Percentiles rank a stretch among this genome's conserved stretches.
phyloP scores from a whole-genome alignment of 2,797 vertebrate species.

The Peromyscus aztecus region DNA sequence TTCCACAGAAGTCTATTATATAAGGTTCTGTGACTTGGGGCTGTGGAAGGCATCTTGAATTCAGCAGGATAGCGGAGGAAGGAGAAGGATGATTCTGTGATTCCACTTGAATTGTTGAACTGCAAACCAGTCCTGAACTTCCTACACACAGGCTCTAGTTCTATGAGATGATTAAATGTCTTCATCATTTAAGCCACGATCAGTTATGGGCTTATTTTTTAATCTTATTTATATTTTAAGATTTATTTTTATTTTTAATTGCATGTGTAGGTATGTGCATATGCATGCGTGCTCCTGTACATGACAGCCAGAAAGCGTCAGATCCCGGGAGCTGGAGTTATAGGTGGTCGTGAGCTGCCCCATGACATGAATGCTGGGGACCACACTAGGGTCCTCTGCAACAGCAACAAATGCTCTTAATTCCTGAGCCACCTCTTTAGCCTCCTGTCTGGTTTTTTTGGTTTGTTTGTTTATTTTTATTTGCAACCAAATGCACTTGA shows the following conservation, averaged over 20 bases:
- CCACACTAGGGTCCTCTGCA: not conserved
- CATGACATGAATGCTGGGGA: not conserved
- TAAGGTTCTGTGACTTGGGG: not conserved
- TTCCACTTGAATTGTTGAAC: not conserved
- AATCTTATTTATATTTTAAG: not conserved
- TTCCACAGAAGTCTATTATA: not conserved
- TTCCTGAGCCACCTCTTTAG: not conserved
- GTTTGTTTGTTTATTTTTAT: not conserved
- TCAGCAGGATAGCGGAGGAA: not conserved
- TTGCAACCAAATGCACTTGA: slow-evolving; percentile 22
- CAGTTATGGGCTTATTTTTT: not conserved
- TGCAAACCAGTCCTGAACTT: not conserved
- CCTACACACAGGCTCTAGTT: not conserved
- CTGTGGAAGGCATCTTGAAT: not conserved
- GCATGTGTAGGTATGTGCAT: not conserved
- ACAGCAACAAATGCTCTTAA: not conserved
- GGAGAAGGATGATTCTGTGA: not conserved
- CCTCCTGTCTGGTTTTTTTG: not conserved
- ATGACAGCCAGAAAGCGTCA: not conserved
- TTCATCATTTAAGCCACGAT: not conserved
- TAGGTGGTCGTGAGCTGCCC: not conserved
- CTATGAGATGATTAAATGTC: not conserved
- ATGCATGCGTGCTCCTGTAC: too few species aligned
- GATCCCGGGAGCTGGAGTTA: not conserved
- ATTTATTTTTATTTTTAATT: not conserved